Evolutionary conservation across 2,113 vertebrate species (phyloP).

Genomic region (Sturnus vulgaris): DNA sequence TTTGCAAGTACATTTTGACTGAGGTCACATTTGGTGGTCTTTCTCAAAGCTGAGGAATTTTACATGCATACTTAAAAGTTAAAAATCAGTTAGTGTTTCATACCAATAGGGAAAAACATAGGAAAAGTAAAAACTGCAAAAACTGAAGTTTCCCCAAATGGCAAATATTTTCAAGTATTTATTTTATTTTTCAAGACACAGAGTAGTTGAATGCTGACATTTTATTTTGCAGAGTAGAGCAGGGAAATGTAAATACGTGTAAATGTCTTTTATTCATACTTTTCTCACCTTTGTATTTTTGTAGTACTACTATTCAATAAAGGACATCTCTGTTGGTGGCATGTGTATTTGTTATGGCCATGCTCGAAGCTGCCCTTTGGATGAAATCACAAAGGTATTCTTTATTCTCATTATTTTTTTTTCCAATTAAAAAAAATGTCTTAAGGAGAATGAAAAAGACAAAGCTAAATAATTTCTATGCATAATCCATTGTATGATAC

Average conservation of each 20-base stretch:
- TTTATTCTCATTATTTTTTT: not conserved
- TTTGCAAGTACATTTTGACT: not conserved
- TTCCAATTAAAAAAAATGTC: not conserved
- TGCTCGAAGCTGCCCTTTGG: conserved; percentile 89
- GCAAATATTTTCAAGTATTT: not conserved
- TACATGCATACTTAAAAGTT: not conserved
- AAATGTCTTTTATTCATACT: not conserved
- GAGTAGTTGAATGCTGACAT: not conserved
- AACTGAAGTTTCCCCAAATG: not conserved
- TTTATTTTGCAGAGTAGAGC: not conserved
- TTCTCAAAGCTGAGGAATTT: not conserved
- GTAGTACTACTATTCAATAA: conserved; percentile 95
- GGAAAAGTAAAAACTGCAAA: not conserved
- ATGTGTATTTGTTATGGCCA: conserved; percentile 97
- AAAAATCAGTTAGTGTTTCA: not conserved
- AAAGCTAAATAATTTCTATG: not conserved
- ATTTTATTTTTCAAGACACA: not conserved
- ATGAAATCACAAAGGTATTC: conserved; percentile 82
- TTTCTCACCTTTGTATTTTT: not conserved
- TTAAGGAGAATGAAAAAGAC: not conserved
- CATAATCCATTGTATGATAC: not conserved
- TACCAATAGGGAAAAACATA: not conserved
- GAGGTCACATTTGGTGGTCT: not conserved
- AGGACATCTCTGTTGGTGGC: conserved; percentile 92
- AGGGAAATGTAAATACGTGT: not conserved